Percentiles rank a stretch among this genome's conserved stretches.
Conservation (phyloP, 2,113 vertebrate species). For the Numenius arquata region DNA sequence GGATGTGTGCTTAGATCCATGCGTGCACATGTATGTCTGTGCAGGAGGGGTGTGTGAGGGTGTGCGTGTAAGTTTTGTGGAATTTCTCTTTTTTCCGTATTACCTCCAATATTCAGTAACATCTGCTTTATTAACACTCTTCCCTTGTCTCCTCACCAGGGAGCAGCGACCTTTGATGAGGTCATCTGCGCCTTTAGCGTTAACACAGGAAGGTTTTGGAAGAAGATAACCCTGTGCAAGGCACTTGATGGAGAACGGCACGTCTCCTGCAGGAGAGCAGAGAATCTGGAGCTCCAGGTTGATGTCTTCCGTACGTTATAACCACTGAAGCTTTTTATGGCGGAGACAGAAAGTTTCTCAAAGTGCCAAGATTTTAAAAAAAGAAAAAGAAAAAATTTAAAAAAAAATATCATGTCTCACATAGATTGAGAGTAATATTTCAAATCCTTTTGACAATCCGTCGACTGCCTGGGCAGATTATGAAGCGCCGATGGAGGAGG, state of each 20-base stretch:
- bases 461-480: background rate
- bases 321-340: background rate
- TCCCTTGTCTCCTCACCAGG: background rate
- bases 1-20: background rate
- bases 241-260: background rate
- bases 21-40: no score
- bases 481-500: background rate
- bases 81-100: background rate
- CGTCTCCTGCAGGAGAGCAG: background rate
- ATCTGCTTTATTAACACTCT: background rate
- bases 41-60: rapidly evolving
- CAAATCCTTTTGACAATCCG: background rate
- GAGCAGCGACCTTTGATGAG: background rate
- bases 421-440: background rate
- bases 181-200: background rate
- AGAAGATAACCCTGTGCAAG: background rate
- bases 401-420: background rate
- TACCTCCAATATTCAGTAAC: background rate
- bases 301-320: background rate
- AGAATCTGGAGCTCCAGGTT: background rate
- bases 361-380: background rate
- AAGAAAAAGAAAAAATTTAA: background rate
- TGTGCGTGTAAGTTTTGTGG: background rate
- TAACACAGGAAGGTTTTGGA: background rate
- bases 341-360: background rate